phyloP scores from a whole-genome alignment of 2,797 vertebrate genomes.

The Nasua narica region DNA sequence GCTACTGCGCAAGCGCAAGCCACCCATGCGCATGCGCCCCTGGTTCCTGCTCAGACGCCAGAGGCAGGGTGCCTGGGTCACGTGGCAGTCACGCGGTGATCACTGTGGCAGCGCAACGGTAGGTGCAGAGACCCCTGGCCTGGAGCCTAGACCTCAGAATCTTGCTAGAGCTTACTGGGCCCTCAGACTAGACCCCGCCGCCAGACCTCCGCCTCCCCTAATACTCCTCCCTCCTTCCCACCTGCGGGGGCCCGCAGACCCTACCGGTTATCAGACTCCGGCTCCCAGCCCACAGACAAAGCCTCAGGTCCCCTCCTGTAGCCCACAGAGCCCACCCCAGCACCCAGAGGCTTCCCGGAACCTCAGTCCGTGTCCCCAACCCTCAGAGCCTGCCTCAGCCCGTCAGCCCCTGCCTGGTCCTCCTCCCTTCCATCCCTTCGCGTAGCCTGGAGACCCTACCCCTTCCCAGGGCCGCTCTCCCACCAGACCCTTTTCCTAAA shows the following conservation, averaged over 20 bases:
- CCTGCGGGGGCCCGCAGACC: fast-evolving
- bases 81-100: background rate
- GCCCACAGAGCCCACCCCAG: no score
- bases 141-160: background rate
- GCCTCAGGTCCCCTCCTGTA: no score
- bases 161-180: background rate
- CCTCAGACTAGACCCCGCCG: background rate
- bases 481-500: background rate
- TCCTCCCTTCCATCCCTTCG: background rate
- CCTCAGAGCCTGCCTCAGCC: background rate
- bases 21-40: background rate
- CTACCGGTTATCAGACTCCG: background rate
- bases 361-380: background rate
- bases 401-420: background rate
- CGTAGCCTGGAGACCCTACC: background rate
- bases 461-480: background rate
- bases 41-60: fast-evolving
- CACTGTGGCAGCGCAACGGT: background rate
- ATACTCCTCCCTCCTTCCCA: background rate
- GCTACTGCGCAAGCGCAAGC: background rate
- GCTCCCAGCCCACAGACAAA: background rate
- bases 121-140: background rate
- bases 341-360: background rate
- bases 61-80: background rate
- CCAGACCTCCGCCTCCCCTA: background rate